phyloP scores from a whole-genome alignment of 2,888 invertebrate genomes.

The Helobdella robusta region DNA sequence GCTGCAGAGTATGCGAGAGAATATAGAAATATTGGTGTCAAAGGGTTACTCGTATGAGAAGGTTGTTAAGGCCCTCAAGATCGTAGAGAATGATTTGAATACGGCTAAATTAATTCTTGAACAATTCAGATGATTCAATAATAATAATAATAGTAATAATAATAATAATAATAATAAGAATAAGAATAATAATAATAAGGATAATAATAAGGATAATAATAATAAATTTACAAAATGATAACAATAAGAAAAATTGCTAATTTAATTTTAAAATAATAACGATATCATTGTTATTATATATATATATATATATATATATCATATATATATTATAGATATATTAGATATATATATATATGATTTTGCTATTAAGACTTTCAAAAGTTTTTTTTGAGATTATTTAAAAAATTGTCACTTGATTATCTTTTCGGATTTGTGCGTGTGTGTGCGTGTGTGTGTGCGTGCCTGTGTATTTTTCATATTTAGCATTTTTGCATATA shows the following conservation, averaged over 20 bases:
- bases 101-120: background rate
- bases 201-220: background rate
- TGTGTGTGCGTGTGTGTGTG: too few species aligned
- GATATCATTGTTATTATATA: background rate
- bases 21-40: conserved; percentile 73
- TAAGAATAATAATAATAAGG: background rate
- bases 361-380: background rate
- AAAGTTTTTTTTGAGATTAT: background rate
- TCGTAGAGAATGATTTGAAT: conserved; percentile 64
- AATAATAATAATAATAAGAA: background rate
- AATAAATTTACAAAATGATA: background rate
- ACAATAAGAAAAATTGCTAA: background rate
- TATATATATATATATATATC: background rate
- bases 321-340: background rate
- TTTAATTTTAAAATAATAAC: background rate
- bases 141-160: conserved; percentile 1
- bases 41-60: conserved; percentile 84
- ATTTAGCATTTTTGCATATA: background rate
- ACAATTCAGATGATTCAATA: background rate
- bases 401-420: background rate
- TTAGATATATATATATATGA: background rate
- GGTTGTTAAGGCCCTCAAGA: conserved; percentile 79
- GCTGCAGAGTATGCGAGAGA: conserved; percentile 39
- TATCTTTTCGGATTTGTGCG: background rate
- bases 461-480: background rate